Evolutionary conservation across 2,888 invertebrate species (phyloP).

Genomic region (Nowickia ferox): DNA sequence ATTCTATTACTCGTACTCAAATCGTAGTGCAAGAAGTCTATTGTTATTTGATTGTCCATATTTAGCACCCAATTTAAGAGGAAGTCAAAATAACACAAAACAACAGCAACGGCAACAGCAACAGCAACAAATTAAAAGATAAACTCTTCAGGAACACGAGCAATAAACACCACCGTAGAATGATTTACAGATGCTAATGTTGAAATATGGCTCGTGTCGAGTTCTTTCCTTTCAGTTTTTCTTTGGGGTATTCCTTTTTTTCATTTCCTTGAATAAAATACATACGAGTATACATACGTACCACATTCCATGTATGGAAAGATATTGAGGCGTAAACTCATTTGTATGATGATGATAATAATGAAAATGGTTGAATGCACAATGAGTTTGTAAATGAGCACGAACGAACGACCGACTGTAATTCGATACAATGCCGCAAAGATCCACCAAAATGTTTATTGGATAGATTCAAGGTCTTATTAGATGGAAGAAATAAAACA

Average conservation of each 20-base stretch:
- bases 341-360: conserved; percentile 68
- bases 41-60: conserved; percentile 66
- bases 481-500: conserved; percentile 8
- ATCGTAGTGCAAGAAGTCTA: conserved; percentile 41
- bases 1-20: conserved; percentile 37
- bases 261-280: background rate
- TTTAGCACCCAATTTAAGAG: conserved; percentile 71
- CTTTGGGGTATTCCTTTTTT: conserved; percentile 2
- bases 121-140: conserved; percentile 19
- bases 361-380: conserved; percentile 67
- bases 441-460: conserved; percentile 15
- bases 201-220: conserved; percentile 71
- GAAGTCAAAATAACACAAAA: conserved; percentile 46
- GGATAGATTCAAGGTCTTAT: conserved; percentile 29
- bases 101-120: conserved; percentile 36
- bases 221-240: conserved; percentile 22
- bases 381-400: conserved; percentile 64
- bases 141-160: conserved; percentile 16
- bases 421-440: conserved; percentile 52
- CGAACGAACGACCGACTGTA: conserved; percentile 53
- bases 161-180: conserved; percentile 62
- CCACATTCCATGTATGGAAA: conserved; percentile 41
- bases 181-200: conserved; percentile 69
- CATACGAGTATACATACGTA: conserved; percentile 24
- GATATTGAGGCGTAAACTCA: conserved; percentile 71